Base-by-base conservation (phyloP, 2,113 vertebrate species). In the Tetraodon nigroviridis region DNA sequence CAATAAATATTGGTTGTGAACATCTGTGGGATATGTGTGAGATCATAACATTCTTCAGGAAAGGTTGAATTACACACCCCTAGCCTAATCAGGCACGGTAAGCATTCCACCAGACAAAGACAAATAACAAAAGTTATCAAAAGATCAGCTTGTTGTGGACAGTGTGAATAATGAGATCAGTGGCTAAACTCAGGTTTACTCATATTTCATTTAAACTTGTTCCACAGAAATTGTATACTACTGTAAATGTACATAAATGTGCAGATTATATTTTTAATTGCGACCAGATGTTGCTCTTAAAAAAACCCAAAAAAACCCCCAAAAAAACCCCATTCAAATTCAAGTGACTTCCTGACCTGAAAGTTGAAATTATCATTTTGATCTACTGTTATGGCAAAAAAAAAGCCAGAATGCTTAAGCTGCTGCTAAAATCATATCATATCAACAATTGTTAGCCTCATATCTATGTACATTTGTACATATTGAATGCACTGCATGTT, bases 251-350 rank as follows among this genome's bases (percentile, higher is more conserved):
- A 37, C 21, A 41, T 91, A 90, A 92, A 90, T 92, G 24, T 24
- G 92, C 86, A 89, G 85, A 88, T 87, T 86, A 79, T 67, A 79
- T 76, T 86, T 92, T 82, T 89, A 77, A 81, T 86, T 81, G 69
- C 68, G 77, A 61, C 86, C 88, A 92, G 84, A 87, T 91, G 87
- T 85, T 48, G 67, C 86, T 79, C 53, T 85, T 89, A 73, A 54
- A 79, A 81, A 82, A 77, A 89, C 83, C 55, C 37, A 64, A 24
- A 24, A 24, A 24, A 24, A 24, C 24, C 3, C 3, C 24, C 3
- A 24, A 24, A 24, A 24, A 24, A 24, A 24, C 3, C 3, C 24
- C 24, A 57, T 20, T 18, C 44, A 61, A 51, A 48, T 49, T 59
- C 42, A 71, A 69, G 71, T 64, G 52, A 58, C 74, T n/a, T n/a